Percentiles rank a stretch among this genome's conserved stretches.
Conservation (phyloP, 2,888 invertebrate genomes). For the Salticus scenicus region DNA sequence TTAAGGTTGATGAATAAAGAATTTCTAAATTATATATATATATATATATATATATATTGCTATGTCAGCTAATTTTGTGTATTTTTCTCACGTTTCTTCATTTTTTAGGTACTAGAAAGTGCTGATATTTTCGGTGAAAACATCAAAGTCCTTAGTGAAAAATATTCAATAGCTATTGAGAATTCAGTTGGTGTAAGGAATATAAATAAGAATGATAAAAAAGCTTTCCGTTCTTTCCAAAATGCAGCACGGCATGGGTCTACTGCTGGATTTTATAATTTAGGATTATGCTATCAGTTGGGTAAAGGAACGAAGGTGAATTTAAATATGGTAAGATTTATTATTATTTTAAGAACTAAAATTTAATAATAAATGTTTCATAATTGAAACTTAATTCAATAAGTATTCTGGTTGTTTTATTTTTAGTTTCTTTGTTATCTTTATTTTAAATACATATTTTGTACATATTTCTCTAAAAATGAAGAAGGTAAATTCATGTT, state of each 20-base stretch:
- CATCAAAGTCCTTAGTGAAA: not conserved
- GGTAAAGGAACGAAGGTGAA: constrained; percentile 81
- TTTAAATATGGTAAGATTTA: constrained; percentile 78
- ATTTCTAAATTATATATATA: too few species aligned
- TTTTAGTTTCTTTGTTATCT: too few species aligned
- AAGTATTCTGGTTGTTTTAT: too few species aligned
- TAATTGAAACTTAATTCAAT: too few species aligned
- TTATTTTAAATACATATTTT: too few species aligned
- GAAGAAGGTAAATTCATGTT: too few species aligned
- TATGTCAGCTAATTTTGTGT: too few species aligned
- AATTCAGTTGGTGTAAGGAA: constrained; percentile 33
- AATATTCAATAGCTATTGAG: constrained; percentile 34
- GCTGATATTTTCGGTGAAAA: constrained; percentile 9
- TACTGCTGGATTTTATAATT: constrained; percentile 80
- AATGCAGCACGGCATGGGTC: constrained; percentile 73
- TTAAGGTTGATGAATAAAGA: too few species aligned
- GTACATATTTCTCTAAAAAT: too few species aligned
- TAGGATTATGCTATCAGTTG: constrained; percentile 83
- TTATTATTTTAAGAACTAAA: not conserved
- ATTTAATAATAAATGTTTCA: not conserved
- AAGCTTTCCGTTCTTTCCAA: constrained; percentile 53
- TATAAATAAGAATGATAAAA: constrained; percentile 25
- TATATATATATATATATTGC: too few species aligned
- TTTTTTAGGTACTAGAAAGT: constrained; percentile 1
- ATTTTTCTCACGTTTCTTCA: too few species aligned